phyloP scores from a whole-genome alignment of 2,888 invertebrate genomes.

The Diaprepes abbreviatus region DNA sequence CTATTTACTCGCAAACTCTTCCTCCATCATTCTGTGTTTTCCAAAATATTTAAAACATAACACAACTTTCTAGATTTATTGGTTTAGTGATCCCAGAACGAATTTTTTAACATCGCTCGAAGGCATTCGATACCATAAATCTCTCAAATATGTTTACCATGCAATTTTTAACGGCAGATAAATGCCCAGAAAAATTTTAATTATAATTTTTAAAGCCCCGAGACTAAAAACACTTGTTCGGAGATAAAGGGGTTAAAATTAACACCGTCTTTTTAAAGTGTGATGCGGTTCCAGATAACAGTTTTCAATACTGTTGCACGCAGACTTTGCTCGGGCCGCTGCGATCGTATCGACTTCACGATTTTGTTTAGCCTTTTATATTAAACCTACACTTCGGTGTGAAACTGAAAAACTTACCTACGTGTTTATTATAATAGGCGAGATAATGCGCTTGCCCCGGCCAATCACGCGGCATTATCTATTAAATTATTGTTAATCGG shows the following conservation, averaged over 20 bases:
- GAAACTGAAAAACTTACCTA: conserved; percentile 59
- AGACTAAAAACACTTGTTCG: conserved; percentile 45
- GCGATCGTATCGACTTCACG: conserved; percentile 55
- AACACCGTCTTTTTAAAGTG: conserved; percentile 44
- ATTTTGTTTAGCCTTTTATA: conserved; percentile 57
- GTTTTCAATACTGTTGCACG: conserved; percentile 45
- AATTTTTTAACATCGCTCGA: conserved; percentile 1
- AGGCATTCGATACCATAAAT: conserved; percentile 35
- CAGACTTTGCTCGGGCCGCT: conserved; percentile 36
- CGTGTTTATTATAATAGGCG: conserved; percentile 55
- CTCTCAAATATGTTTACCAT: conserved; percentile 42
- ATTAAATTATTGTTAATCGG: conserved; percentile 49
- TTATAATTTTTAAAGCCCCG: conserved; percentile 43
- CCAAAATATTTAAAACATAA: too few relatives aligned
- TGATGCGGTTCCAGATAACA: conserved; percentile 45
- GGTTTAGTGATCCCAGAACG: neutral
- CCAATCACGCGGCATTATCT: conserved; percentile 44
- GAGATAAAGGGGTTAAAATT: conserved; percentile 47
- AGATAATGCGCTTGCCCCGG: conserved; percentile 45
- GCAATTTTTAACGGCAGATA: conserved; percentile 43
- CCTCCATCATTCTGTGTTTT: too few relatives aligned
- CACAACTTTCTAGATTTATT: too few relatives aligned
- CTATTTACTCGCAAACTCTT: too few relatives aligned
- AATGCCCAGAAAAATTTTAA: conserved; percentile 45
- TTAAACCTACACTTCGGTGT: conserved; percentile 59